phyloP scores from a whole-genome alignment of 2,113 vertebrate species.

The Platichthys flesus region DNA sequence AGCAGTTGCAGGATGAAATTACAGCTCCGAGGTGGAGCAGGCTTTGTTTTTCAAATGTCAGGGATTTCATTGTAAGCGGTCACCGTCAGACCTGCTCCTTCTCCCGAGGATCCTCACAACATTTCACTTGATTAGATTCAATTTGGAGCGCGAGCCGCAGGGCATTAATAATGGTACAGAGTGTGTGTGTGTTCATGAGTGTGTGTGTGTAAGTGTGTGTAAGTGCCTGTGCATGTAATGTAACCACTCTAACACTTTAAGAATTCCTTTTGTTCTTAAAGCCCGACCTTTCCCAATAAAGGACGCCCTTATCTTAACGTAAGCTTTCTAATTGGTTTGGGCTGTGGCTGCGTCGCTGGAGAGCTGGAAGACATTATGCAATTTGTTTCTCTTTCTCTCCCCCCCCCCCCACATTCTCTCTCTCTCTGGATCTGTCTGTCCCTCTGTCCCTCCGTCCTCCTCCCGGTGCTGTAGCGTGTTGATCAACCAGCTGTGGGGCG shows the following conservation, averaged over 20 bases:
- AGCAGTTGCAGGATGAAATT: constrained; percentile 61
- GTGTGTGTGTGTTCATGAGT: neutral
- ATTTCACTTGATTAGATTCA: constrained; percentile 81
- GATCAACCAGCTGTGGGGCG: constrained; percentile 69
- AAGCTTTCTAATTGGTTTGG: constrained; percentile 70
- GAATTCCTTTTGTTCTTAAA: constrained; percentile 64
- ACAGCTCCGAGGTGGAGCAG: constrained; percentile 60
- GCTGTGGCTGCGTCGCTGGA: constrained; percentile 48
- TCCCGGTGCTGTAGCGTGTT: constrained; percentile 30
- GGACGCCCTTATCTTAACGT: constrained; percentile 54
- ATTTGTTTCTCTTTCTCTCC: constrained; percentile 53
- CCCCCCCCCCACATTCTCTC: neutral
- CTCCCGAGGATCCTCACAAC: constrained; percentile 66
- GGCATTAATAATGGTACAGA: constrained; percentile 74
- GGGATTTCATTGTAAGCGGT: constrained; percentile 72
- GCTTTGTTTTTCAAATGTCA: constrained; percentile 79
- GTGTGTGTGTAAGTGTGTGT: constrained; percentile 7
- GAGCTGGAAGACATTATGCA: constrained; percentile 62
- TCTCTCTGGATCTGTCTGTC: constrained; percentile 38
- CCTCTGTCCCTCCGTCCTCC: constrained; percentile 25
- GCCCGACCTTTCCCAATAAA: constrained; percentile 69
- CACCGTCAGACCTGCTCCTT: constrained; percentile 68
- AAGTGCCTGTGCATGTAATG: constrained; percentile 47
- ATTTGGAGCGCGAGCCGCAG: constrained; percentile 64
- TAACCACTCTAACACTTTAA: constrained; percentile 52